Conservation (phyloP, 2,113 vertebrate species). For the Carassius auratus region DNA sequence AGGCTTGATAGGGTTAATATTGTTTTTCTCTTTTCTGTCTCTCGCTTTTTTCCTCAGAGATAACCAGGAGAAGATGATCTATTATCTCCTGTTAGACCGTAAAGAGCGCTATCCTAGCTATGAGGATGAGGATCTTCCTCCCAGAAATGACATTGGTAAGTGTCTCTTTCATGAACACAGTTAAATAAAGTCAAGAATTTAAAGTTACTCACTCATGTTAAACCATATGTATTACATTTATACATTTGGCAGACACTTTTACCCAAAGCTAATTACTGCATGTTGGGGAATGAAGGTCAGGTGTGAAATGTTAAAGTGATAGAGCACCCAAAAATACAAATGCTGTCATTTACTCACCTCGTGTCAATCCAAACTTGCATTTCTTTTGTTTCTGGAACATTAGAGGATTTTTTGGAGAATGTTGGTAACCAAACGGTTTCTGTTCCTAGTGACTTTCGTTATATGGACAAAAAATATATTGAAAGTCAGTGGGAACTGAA, state of each 20-base stretch:
- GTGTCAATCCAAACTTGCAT: background rate
- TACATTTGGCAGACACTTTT: background rate
- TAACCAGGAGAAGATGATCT: constrained; percentile 95
- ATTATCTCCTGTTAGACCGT: constrained; percentile 89
- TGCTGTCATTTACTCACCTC: no score
- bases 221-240: background rate
- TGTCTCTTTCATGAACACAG: constrained; percentile 24
- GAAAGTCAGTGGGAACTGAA: no score
- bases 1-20: no score
- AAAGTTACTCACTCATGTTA: background rate
- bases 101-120: constrained; percentile 93
- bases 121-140: constrained; percentile 90
- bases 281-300: background rate
- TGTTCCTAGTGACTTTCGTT: no score
- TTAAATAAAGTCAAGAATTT: background rate
- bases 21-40: constrained; percentile 8
- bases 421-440: no score
- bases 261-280: background rate
- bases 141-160: constrained; percentile 87
- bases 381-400: background rate
- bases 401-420: background rate
- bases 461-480: no score
- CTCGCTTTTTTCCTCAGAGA: constrained; percentile 71
- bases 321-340: background rate
- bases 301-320: background rate